These are phyloP conservation scores for Drosophila lutescens DNA, from an alignment of 2,888 invertebrate genomes.

Conservation along the genomic window DNA sequence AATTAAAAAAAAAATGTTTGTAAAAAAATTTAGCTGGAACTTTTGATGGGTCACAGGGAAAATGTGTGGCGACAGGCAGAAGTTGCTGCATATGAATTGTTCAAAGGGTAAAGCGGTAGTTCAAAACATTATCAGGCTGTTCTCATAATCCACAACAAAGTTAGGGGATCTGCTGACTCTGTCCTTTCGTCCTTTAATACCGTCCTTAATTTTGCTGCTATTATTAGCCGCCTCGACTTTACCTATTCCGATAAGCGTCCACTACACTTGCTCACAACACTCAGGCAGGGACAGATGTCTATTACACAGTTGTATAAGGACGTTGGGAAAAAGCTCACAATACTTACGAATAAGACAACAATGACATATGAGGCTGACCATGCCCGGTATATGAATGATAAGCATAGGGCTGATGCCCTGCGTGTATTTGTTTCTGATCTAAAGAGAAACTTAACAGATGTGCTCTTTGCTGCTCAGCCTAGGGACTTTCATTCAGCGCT, in stretches of 20 bases:
- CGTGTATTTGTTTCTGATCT: too few relatives aligned
- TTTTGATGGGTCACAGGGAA: slow-evolving; percentile 3
- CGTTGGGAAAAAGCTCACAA: neutral
- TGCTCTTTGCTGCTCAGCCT: too few relatives aligned
- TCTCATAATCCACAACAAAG: neutral
- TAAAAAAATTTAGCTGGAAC: too few relatives aligned
- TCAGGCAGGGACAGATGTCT: slow-evolving; percentile 2
- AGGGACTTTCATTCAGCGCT: too few relatives aligned
- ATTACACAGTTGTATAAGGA: neutral
- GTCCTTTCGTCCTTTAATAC: slow-evolving; percentile 4
- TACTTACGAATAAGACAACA: neutral
- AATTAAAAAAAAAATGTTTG: too few relatives aligned
- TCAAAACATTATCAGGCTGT: neutral
- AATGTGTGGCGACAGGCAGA: too few relatives aligned
- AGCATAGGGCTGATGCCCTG: too few relatives aligned
- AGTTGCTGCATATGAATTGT: neutral
- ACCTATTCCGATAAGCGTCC: neutral
- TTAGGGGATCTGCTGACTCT: slow-evolving; percentile 7
- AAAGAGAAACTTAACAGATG: too few relatives aligned
- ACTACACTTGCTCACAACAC: neutral
- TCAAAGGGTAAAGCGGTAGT: neutral
- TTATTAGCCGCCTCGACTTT: neutral
- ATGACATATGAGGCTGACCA: neutral
- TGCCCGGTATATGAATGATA: too few relatives aligned
- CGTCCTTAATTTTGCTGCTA: neutral